phyloP scores from a whole-genome alignment of 2,888 invertebrate species.

The Priapulus caudatus region DNA sequence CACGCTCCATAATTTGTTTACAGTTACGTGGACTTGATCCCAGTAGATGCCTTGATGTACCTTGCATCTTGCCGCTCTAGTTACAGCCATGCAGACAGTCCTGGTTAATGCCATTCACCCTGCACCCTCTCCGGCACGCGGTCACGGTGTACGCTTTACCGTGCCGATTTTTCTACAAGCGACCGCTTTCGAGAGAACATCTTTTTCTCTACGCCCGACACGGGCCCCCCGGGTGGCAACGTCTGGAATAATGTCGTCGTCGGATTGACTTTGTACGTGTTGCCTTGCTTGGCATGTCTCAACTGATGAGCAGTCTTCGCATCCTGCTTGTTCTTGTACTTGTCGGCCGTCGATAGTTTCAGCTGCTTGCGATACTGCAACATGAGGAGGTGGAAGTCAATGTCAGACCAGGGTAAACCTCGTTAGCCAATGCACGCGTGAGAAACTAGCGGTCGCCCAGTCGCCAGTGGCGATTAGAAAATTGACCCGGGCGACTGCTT shows the following conservation, averaged over 20 bases:
- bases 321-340: conserved; percentile 65
- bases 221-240: conserved; percentile 15
- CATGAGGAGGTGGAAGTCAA: no score
- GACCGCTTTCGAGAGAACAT: conserved; percentile 14
- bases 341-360: conserved; percentile 53
- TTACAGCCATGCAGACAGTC: not conserved
- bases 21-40: no score
- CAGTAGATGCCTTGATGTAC: no score
- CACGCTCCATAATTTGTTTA: no score
- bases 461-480: no score
- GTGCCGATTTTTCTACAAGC: conserved; percentile 8
- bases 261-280: conserved; percentile 43
- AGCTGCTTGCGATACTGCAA: conserved; percentile 55
- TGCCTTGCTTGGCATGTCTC: conserved; percentile 54
- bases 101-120: not conserved
- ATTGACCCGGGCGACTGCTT: no score
- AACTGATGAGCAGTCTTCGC: conserved; percentile 64
- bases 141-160: not conserved
- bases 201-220: conserved; percentile 12
- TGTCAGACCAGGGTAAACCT: no score
- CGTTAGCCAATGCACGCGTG: no score
- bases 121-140: not conserved
- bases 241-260: conserved; percentile 37
- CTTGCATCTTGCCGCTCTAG: not conserved
- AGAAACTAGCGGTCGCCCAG: no score